Evolutionary conservation across 92 coral and sea anemone species (phyloP).

Genomic region (Galaxea fascicularis): DNA sequence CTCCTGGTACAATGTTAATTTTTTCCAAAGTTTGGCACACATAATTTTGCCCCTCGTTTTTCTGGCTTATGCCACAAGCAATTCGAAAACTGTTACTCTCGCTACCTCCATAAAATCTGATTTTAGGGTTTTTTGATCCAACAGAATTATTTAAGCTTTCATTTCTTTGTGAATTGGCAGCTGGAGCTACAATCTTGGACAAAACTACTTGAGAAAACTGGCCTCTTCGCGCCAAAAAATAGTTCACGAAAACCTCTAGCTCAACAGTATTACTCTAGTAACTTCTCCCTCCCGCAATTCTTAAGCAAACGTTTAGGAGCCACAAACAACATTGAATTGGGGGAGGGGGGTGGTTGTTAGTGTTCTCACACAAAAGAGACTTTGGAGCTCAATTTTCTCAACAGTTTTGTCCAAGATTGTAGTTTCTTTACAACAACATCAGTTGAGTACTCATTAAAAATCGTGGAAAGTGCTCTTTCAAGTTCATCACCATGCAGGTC

Average conservation of each 20-base stretch:
- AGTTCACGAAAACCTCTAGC: too few relatives aligned
- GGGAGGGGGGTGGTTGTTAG: too few relatives aligned
- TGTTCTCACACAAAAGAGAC: too few relatives aligned
- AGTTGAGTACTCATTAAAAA: slow-evolving; percentile 35
- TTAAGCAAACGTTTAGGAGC: too few relatives aligned
- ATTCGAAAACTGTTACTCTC: slow-evolving; percentile 62
- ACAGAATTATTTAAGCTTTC: slow-evolving; percentile 47
- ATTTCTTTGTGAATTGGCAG: slow-evolving; percentile 40
- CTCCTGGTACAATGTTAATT: slow-evolving; percentile 45
- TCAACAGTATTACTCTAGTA: too few relatives aligned
- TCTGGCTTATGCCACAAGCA: slow-evolving; percentile 62
- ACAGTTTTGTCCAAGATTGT: too few relatives aligned
- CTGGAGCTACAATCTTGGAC: slow-evolving; percentile 36
- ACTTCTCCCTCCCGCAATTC: too few relatives aligned
- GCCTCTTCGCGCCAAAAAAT: too few relatives aligned
- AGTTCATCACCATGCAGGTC: slow-evolving; percentile 41
- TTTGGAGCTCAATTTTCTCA: too few relatives aligned
- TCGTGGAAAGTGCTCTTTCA: neutral
- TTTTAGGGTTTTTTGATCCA: slow-evolving; percentile 58
- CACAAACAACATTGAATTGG: too few relatives aligned
- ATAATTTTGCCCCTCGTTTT: slow-evolving; percentile 50
- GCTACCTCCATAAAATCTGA: slow-evolving; percentile 61
- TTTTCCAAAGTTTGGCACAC: slow-evolving; percentile 51
- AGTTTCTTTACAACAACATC: slow-evolving; percentile 21
- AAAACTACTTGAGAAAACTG: too few relatives aligned